Conservation (phyloP, 2,113 vertebrate genomes). For the Dromas ardeola region DNA sequence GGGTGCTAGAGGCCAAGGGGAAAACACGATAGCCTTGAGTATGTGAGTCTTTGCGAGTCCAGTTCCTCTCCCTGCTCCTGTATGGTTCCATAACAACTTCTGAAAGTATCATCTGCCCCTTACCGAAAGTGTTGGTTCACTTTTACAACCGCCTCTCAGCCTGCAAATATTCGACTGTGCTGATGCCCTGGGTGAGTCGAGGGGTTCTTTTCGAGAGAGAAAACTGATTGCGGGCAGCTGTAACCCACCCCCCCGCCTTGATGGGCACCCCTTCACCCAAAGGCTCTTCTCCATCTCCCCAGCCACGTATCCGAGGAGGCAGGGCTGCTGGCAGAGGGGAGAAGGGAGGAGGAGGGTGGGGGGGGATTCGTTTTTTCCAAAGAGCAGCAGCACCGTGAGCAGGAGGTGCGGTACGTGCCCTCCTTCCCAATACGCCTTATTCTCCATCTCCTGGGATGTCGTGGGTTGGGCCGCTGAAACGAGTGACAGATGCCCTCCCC, state of each 20-base stretch:
- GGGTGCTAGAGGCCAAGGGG: not conserved
- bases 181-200: rapidly evolving
- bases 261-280: not conserved
- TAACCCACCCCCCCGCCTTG: not conserved
- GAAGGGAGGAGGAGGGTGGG: not conserved
- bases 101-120: not conserved
- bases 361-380: not conserved
- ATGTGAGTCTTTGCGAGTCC: rapidly evolving
- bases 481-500: too few relatives aligned
- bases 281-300: not conserved
- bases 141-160: rapidly evolving
- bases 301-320: too few relatives aligned
- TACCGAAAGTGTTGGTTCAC: rapidly evolving
- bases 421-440: not conserved
- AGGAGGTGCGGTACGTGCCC: too few relatives aligned
- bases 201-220: not conserved
- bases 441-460: too few relatives aligned
- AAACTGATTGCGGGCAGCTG: not conserved
- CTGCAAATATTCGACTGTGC: not conserved
- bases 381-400: not conserved
- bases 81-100: not conserved
- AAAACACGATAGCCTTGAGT: rapidly evolving
- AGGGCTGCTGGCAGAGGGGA: not conserved
- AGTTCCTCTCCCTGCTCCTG: not conserved
- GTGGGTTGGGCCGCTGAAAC: too few relatives aligned